Conservation (phyloP, 1,140 invertebrate species). For the Zaprionus lachaisei region DNA sequence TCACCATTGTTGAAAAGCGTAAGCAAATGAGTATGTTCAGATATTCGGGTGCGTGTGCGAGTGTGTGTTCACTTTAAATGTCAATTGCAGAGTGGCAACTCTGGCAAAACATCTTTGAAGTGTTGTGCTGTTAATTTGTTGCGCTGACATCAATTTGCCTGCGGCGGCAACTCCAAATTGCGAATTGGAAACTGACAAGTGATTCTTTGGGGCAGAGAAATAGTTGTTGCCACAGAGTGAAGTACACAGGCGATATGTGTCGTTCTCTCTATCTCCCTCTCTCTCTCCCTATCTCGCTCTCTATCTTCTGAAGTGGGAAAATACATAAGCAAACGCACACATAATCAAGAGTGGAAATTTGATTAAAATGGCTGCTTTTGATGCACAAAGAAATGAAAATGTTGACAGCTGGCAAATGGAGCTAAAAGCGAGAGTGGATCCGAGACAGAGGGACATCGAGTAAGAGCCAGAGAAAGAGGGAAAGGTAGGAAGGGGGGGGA, state of each 20-base stretch:
- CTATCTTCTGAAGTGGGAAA: constrained; percentile 12
- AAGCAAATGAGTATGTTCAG: neutral
- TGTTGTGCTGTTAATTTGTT: constrained; percentile 33
- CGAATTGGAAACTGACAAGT: constrained; percentile 1
- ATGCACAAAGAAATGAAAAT: constrained; percentile 64
- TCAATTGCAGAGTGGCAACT: constrained; percentile 14
- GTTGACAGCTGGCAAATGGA: constrained; percentile 37
- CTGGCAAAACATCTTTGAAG: constrained; percentile 16
- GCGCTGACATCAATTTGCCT: constrained; percentile 27
- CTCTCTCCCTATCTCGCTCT: neutral
- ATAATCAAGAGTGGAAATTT: constrained; percentile 56
- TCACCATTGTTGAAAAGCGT: neutral
- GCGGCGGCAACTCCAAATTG: constrained; percentile 16
- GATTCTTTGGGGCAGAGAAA: neutral
- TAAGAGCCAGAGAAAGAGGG: neutral
- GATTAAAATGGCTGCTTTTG: constrained; percentile 74
- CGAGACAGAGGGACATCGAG: neutral
- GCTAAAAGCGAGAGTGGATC: constrained; percentile 2
- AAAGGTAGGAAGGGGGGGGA: neutral
- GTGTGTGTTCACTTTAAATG: constrained; percentile 1
- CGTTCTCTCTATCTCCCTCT: neutral
- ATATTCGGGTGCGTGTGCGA: neutral
- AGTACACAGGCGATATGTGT: too few relatives aligned
- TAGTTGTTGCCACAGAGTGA: neutral
- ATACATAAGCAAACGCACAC: constrained; percentile 25